Evolutionary conservation across 2,888 invertebrate genomes (phyloP).

Genomic region (Anorthoa munda): DNA sequence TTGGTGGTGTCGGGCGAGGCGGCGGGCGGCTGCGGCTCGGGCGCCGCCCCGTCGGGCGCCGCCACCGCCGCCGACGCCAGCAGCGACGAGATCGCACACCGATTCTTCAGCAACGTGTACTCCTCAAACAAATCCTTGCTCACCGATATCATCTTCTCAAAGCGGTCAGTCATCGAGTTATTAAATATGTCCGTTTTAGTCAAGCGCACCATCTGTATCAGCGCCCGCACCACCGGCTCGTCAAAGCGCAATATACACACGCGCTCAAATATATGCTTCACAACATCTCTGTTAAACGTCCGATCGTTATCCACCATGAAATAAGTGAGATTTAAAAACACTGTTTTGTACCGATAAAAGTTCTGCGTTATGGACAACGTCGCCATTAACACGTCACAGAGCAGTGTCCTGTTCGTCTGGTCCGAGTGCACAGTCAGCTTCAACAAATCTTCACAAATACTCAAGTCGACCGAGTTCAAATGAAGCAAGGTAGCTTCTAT

Average conservation of each 20-base stretch:
- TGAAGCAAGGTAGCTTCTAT: conserved; percentile 77
- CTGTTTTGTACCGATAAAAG: conserved; percentile 81
- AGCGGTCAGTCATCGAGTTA: conserved; percentile 71
- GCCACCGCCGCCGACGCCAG: conserved; percentile 30
- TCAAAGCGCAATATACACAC: conserved; percentile 82
- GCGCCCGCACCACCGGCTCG: conserved; percentile 69
- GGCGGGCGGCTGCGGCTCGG: conserved; percentile 38
- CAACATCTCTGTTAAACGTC: conserved; percentile 72
- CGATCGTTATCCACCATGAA: conserved; percentile 73
- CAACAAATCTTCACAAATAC: conserved; percentile 73
- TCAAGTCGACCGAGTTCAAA: conserved; percentile 75
- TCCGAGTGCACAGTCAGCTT: conserved; percentile 41
- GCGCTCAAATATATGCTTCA: conserved; percentile 78
- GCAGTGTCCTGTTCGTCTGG: conserved; percentile 39
- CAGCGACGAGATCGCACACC: conserved; percentile 30
- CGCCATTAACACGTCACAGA: conserved; percentile 80
- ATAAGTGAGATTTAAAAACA: conserved; percentile 78
- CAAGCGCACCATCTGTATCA: conserved; percentile 75
- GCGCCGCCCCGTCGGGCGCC: not conserved
- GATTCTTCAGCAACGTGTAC: conserved; percentile 61
- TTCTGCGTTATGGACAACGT: conserved; percentile 81
- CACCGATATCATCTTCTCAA: conserved; percentile 74
- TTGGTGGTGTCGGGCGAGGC: conserved; percentile 83
- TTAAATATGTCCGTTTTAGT: conserved; percentile 75
- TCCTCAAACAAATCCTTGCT: conserved; percentile 67